Conservation (phyloP, 2,113 vertebrate genomes). For the Mirza zaza region DNA sequence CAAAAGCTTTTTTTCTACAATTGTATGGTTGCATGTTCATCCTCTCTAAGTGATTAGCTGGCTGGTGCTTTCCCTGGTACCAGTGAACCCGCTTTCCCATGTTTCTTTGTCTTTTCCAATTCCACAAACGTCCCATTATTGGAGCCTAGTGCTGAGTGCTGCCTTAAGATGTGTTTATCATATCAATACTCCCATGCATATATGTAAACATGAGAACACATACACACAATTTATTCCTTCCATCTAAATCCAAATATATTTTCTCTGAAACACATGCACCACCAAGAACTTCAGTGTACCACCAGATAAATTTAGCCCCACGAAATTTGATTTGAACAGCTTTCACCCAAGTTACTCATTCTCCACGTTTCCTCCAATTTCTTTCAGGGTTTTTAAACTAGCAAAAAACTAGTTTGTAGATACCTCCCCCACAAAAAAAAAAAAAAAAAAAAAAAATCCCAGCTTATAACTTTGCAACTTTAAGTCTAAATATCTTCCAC, state of each 20-base stretch:
- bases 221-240: neutral
- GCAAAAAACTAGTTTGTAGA: neutral
- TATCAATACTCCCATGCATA: neutral
- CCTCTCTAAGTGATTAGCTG: conserved; percentile 32
- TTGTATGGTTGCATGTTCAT: neutral
- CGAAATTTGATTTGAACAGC: neutral
- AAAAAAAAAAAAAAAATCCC: neutral
- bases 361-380: neutral
- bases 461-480: neutral
- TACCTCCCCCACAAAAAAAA: too few species aligned
- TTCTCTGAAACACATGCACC: conserved; percentile 38
- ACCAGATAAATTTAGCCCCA: neutral
- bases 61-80: neutral
- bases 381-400: neutral
- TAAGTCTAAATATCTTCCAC: neutral
- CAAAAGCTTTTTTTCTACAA: neutral
- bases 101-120: conserved; percentile 6
- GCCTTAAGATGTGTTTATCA: conserved; percentile 33
- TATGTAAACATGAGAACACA: conserved; percentile 5
- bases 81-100: neutral
- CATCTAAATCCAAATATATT: conserved; percentile 12
- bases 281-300: neutral
- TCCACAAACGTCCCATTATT: conserved; percentile 5
- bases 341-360: neutral
- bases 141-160: neutral